Conservation (phyloP, 2,797 vertebrate genomes). For the Apodemus agrarius region DNA sequence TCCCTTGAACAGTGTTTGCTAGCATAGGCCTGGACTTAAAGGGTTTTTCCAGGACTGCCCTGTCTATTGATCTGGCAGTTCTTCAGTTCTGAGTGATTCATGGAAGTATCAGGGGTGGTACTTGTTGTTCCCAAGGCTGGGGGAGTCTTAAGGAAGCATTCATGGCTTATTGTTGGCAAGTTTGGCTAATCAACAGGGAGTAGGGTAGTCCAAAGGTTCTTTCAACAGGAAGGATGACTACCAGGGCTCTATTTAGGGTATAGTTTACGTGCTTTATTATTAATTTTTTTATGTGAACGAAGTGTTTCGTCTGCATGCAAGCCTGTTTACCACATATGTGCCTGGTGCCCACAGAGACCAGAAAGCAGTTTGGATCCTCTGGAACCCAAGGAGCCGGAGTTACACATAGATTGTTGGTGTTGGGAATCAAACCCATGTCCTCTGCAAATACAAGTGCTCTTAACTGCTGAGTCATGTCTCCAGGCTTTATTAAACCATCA, state of each 20-base stretch:
- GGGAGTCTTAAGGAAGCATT: slow-evolving; percentile 1
- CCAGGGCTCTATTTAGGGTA: not conserved
- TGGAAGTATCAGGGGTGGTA: not conserved
- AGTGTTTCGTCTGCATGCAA: not conserved
- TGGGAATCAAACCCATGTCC: not conserved
- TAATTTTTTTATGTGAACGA: not conserved
- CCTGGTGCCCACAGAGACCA: not conserved
- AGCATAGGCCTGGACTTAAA: not conserved
- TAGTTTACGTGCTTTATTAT: slow-evolving; percentile 36
- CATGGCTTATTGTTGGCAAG: not conserved
- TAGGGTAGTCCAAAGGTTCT: slow-evolving; percentile 32
- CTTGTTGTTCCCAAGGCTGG: not conserved
- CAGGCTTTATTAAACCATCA: slow-evolving; percentile 25
- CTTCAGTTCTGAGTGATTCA: not conserved
- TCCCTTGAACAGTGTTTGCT: not conserved
- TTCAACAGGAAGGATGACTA: slow-evolving; percentile 4
- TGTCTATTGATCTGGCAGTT: not conserved
- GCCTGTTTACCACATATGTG: not conserved
- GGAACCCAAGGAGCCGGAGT: not conserved
- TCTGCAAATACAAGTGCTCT: not conserved
- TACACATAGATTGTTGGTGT: not conserved
- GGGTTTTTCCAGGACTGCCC: not conserved
- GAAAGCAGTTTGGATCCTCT: not conserved
- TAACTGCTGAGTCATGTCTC: not conserved
- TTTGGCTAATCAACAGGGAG: not conserved